phyloP scores from a whole-genome alignment of 2,888 invertebrate species.

The Cactoblastis cactorum region DNA sequence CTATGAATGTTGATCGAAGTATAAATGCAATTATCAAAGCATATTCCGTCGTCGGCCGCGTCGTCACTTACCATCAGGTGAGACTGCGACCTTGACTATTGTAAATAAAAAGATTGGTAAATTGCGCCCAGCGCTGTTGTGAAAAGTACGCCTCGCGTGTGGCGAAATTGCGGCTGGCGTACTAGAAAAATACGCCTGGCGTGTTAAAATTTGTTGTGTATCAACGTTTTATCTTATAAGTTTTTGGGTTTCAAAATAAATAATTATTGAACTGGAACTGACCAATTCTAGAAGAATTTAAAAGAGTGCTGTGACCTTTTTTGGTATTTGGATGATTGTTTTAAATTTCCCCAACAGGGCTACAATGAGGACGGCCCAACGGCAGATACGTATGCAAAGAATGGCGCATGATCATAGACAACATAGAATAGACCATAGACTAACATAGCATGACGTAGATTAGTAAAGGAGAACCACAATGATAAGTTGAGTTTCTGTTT shows the following conservation, averaged over 20 bases:
- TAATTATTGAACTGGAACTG: too few species aligned
- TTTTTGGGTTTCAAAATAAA: too few species aligned
- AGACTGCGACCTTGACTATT: too few species aligned
- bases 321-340: constrained; percentile 13
- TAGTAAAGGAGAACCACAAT: constrained; percentile 8
- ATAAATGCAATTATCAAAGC: too few species aligned
- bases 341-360: constrained; percentile 23
- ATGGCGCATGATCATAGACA: constrained; percentile 21
- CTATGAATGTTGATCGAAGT: too few species aligned
- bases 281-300: too few species aligned
- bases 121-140: background rate
- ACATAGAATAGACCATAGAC: constrained; percentile 12
- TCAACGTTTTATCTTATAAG: too few species aligned
- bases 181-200: background rate
- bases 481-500: constrained; percentile 12
- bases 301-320: background rate
- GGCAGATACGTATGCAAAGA: constrained; percentile 30
- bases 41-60: too few species aligned
- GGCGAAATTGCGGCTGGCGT: too few species aligned
- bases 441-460: constrained; percentile 12
- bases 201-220: background rate
- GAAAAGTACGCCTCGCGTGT: background rate
- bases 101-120: too few species aligned
- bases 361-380: constrained; percentile 36
- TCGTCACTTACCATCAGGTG: too few species aligned